Evolutionary conservation across 2,797 vertebrate species (phyloP), one percentile per base, ranked within the genome.

Genomic region (Fundulus diaphanus): DNA sequence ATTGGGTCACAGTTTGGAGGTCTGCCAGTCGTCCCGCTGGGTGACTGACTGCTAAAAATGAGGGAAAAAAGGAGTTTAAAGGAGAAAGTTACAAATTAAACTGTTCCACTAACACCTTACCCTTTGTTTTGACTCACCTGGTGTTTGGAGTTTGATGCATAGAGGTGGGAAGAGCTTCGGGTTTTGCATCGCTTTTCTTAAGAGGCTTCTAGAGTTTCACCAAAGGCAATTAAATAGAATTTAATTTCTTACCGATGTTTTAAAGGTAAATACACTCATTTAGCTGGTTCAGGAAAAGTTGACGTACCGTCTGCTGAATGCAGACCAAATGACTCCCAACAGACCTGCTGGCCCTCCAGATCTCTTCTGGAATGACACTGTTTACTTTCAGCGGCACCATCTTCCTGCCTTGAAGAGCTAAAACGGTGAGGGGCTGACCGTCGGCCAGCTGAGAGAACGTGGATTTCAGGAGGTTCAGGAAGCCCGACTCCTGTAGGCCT

Each of bases 381-480:
- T 22, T 11, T 0, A 78, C 70, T 1, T 33, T 24, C 24, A 87
- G 74, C 3, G 67, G 71, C 4, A 35, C 35, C 0, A 88, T 67
- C 1, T 35, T 70, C 63, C 49, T 56, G 35, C 9, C 56, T 13
- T 61, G 31, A 18, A 77, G 63, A 1, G 57, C 20, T 0, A 68
- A 78, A 44, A 86, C 0, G 5, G 70, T 72, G 3, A 89, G 79
- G 0, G 78, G 40, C 7, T 33, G 22, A 3, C 24, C 54, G 0
- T 6, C 20, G 0, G 49, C 35, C 29, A 89, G 72, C 76, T 81
- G 82, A 48, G 88, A 78, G 57, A 87, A 80, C 0, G 18, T 66
- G 67, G 82, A 83, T 37, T 71, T 74, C 9, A 90, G 74, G 35
- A 87, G 76, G 57, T 69, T 37, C 73, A 88, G 42, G 69, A 90